Evolutionary conservation across 2,797 vertebrate species (phyloP), one percentile per base, ranked within the genome.

Genomic region (Eulemur coronatus): DNA sequence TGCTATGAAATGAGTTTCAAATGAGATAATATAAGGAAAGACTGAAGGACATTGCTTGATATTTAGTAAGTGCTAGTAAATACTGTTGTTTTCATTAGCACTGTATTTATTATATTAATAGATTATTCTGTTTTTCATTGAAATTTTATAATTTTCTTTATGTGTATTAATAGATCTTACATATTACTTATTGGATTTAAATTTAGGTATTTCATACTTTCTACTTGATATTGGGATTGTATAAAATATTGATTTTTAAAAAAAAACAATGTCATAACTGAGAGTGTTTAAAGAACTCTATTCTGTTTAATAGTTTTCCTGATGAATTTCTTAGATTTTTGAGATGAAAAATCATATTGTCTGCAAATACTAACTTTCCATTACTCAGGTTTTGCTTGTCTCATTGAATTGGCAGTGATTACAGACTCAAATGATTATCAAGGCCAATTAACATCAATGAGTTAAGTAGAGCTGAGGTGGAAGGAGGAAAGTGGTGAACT

Each of bases 251-350:
- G 6, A 86, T n/a, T 90, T 84, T 46, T 67, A 75, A 52, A 59
- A 80, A 35, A 43, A 59, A 28, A 52, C 46, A 35, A 70, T 76
- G 79, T 48, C 7, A 55, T 65, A 59, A 52, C 28, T 76, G 33
- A 4, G 22, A 63, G 0, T 52, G 22, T 55, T 91, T 69, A n/a
- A 55, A 87, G 28, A 75, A 69, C 3, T 76, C 38, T 41, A 73
- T 70, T 43, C 48, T 35, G 63, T 80, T 91, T 28, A 80, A 78
- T 73, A 43, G 69, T 92, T 92, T 92, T 72, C n/a, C 41, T 52
- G 52, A 73, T 86, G 35, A 86, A 86, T 94, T 78, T 93, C 73
- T 95, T 76, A 91, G 41, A 26, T 87, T 82, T 90, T 91, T 35
- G 67, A 69, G 67, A 76, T 69, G 69, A 94, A 73, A 20, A 79